phyloP scores from a whole-genome alignment of 1,140 invertebrate genomes.

The Pantala flavescens region DNA sequence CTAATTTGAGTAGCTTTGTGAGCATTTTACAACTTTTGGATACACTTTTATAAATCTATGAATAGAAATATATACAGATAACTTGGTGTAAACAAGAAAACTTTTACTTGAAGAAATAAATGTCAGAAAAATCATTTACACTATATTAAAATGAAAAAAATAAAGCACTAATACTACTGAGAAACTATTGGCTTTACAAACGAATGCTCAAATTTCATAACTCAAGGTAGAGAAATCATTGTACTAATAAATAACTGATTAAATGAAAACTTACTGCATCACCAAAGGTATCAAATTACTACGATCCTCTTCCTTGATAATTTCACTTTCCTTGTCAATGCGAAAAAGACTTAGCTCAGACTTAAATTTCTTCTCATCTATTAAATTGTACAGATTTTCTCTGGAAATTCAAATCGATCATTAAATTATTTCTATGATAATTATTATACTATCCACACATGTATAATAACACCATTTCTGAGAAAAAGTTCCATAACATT shows the following conservation, averaged over 20 bases:
- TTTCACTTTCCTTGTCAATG: constrained; percentile 55
- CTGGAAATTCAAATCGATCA: constrained; percentile 24
- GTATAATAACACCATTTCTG: neutral
- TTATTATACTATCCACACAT: neutral
- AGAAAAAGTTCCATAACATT: neutral
- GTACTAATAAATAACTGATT: neutral
- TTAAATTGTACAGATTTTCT: constrained; percentile 58
- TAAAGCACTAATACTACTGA: too few relatives aligned
- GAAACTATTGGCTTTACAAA: too few relatives aligned
- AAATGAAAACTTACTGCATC: constrained; percentile 42
- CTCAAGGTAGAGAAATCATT: too few relatives aligned
- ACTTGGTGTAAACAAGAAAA: too few relatives aligned
- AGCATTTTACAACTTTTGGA: too few relatives aligned
- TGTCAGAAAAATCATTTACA: too few relatives aligned
- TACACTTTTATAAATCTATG: too few relatives aligned
- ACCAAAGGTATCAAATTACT: constrained; percentile 65
- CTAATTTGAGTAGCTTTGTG: too few relatives aligned
- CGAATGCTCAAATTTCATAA: too few relatives aligned
- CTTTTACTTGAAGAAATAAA: too few relatives aligned
- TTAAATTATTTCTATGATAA: neutral
- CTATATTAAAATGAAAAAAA: too few relatives aligned
- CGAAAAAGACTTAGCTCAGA: constrained; percentile 69
- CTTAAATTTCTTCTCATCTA: constrained; percentile 81
- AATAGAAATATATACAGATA: too few relatives aligned
- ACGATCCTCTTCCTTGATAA: constrained; percentile 61